Evolutionary conservation across 1,140 invertebrate species (phyloP).

Genomic region (Whitmania pigra): DNA sequence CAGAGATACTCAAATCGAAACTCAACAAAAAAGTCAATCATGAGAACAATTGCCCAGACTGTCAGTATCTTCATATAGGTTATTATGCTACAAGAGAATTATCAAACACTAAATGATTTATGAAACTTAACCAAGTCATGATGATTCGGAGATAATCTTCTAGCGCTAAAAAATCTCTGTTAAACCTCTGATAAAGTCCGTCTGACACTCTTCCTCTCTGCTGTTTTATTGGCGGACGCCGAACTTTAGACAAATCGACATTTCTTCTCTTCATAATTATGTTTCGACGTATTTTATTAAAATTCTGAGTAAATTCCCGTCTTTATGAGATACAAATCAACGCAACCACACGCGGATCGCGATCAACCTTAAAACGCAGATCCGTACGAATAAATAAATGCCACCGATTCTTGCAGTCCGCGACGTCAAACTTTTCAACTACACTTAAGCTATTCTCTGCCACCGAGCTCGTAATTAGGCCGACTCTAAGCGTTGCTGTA

Average conservation of each 20-base stretch:
- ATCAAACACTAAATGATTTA: slow-evolving; percentile 1
- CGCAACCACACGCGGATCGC: too few relatives aligned
- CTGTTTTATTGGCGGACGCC: slow-evolving; percentile 9
- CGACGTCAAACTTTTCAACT: too few relatives aligned
- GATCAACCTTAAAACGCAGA: too few relatives aligned
- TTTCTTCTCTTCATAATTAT: slow-evolving; percentile 15
- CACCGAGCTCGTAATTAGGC: too few relatives aligned
- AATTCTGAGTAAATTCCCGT: too few relatives aligned
- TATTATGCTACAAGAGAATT: slow-evolving; percentile 59
- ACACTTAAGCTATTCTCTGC: too few relatives aligned
- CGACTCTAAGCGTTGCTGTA: too few relatives aligned
- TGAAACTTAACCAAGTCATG: background rate
- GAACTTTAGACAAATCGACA: slow-evolving; percentile 10
- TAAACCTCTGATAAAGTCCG: slow-evolving; percentile 5
- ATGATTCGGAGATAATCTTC: too few relatives aligned
- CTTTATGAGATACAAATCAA: too few relatives aligned
- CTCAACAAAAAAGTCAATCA: slow-evolving; percentile 91
- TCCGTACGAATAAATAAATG: too few relatives aligned
- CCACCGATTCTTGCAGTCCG: too few relatives aligned
- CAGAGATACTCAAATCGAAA: slow-evolving; percentile 98
- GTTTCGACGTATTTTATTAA: background rate
- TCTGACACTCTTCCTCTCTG: slow-evolving; percentile 10
- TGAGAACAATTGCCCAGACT: slow-evolving; percentile 84
- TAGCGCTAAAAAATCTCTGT: background rate
- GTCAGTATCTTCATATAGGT: slow-evolving; percentile 89